phyloP scores from a whole-genome alignment of 1,140 invertebrate genomes.

The Notospermus geniculatus region DNA sequence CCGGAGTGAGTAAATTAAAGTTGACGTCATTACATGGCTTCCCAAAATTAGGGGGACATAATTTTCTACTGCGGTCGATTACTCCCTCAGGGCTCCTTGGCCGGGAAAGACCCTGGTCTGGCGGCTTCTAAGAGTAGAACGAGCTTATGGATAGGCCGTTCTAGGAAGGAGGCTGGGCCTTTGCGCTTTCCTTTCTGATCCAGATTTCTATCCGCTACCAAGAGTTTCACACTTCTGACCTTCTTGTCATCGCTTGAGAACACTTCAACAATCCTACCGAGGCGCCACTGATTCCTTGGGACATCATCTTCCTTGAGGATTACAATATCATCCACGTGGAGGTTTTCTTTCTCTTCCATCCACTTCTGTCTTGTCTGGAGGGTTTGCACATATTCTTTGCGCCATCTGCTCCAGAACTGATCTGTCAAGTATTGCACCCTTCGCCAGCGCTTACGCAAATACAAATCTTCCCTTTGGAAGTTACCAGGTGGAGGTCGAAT shows the following conservation, averaged over 20 bases:
- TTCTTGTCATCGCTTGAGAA: neutral
- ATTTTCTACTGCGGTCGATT: too few species aligned
- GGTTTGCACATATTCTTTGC: conserved; percentile 8
- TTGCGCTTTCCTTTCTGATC: neutral
- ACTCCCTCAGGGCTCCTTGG: too few species aligned
- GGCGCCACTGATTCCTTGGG: conserved; percentile 10
- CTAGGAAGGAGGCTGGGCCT: neutral
- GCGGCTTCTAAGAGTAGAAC: too few species aligned
- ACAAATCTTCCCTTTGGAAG: conserved; percentile 8
- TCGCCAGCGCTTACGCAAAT: conserved; percentile 9
- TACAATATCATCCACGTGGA: conserved; percentile 13
- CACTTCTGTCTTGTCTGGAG: conserved; percentile 13
- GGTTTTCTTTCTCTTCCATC: neutral
- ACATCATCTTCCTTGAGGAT: conserved; percentile 11
- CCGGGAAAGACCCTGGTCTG: too few species aligned
- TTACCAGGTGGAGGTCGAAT: neutral
- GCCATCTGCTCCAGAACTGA: conserved; percentile 14
- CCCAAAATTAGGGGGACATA: too few species aligned
- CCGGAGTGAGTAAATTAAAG: too few species aligned
- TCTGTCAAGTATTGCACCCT: conserved; percentile 14
- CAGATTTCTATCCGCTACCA: neutral
- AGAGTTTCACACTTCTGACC: neutral
- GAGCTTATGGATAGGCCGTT: neutral
- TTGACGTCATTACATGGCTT: too few species aligned
- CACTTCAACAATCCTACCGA: conserved; percentile 3